Evolutionary conservation across 2,113 vertebrate genomes (phyloP).

Genomic region (Reinhardtius hippoglossoides): DNA sequence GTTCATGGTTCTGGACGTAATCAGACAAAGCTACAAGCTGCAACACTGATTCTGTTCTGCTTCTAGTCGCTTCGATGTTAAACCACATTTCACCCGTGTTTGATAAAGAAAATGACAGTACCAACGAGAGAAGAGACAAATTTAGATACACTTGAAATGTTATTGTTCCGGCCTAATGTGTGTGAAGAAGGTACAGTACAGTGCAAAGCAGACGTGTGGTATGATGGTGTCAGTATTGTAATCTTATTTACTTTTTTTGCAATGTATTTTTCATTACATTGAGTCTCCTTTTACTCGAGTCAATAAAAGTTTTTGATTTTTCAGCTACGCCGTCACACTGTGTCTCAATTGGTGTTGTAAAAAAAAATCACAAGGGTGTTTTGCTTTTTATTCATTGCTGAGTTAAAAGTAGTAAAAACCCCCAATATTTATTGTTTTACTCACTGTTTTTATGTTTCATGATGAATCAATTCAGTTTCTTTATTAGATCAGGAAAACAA

Average conservation of each 20-base stretch:
- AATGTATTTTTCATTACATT: constrained; percentile 66
- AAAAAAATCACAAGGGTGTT: not conserved
- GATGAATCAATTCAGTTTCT: too few relatives aligned
- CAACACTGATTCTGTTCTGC: constrained; percentile 48
- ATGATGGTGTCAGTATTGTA: constrained; percentile 66
- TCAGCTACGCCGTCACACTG: constrained; percentile 1
- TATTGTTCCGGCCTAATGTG: not conserved
- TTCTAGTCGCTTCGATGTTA: constrained; percentile 65
- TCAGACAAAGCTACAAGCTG: constrained; percentile 69
- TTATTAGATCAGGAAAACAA: too few relatives aligned
- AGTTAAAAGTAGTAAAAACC: too few relatives aligned
- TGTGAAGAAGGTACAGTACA: constrained; percentile 31
- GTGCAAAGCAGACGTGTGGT: constrained; percentile 27
- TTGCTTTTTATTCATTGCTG: not conserved
- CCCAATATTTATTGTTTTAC: too few relatives aligned
- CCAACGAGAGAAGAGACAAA: not conserved
- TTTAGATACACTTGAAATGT: not conserved
- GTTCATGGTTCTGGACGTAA: constrained; percentile 24
- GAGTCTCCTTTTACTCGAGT: constrained; percentile 67
- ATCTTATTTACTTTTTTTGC: constrained; percentile 53
- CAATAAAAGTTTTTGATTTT: constrained; percentile 80
- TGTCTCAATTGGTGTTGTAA: constrained; percentile 9
- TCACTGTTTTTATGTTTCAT: too few relatives aligned
- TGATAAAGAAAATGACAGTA: constrained; percentile 2
- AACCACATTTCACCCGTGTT: constrained; percentile 3